These are phyloP conservation scores for Hermetia illucens DNA, from an alignment of 1,140 invertebrate genomes.

Conservation along the genomic window DNA sequence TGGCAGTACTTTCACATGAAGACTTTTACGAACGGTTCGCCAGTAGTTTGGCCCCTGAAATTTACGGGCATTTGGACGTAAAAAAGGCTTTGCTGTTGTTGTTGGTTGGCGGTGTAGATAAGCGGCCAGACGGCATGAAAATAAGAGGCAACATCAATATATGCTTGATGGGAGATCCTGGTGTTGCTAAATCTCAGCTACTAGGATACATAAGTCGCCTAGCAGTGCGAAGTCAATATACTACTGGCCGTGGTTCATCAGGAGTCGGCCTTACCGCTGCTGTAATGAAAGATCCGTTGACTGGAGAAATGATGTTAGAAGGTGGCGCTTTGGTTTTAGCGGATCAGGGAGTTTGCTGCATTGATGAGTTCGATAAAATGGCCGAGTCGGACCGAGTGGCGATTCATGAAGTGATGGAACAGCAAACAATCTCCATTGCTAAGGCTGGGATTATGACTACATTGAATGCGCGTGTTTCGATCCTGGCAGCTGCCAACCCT, in stretches of 20 bases:
- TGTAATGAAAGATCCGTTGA: conserved; percentile 94
- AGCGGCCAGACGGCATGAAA: conserved; percentile 69
- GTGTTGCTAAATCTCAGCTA: conserved; percentile 97
- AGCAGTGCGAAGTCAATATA: conserved; percentile 87
- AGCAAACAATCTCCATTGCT: conserved; percentile 98
- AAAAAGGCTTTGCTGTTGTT: conserved; percentile 92
- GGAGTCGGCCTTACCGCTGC: conserved; percentile 97
- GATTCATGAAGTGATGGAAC: conserved; percentile 99
- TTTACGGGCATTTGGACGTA: conserved; percentile 96
- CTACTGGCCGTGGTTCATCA: conserved; percentile 91
- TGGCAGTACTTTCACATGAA: conserved; percentile 58
- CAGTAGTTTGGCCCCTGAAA: conserved; percentile 91
- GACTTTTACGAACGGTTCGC: conserved; percentile 91
- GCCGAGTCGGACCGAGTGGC: conserved; percentile 88
- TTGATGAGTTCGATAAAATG: conserved; percentile 99
- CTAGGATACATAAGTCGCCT: conserved; percentile 90
- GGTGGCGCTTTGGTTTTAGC: conserved; percentile 96
- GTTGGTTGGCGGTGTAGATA: conserved; percentile 92
- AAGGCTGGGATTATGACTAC: conserved; percentile 99
- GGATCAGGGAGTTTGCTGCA: conserved; percentile 96
- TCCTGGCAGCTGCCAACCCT: conserved; percentile 97
- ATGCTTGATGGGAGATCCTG: conserved; percentile 98
- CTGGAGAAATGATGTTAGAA: conserved; percentile 94
- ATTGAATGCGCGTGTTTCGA: conserved; percentile 91
- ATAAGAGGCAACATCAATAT: conserved; percentile 94